A percentile compares a stretch with the other conserved stretches of the same genome.
Conservation (phyloP, 64 coral and sea anemone genomes). For the Stichodactyla mertensii region DNA sequence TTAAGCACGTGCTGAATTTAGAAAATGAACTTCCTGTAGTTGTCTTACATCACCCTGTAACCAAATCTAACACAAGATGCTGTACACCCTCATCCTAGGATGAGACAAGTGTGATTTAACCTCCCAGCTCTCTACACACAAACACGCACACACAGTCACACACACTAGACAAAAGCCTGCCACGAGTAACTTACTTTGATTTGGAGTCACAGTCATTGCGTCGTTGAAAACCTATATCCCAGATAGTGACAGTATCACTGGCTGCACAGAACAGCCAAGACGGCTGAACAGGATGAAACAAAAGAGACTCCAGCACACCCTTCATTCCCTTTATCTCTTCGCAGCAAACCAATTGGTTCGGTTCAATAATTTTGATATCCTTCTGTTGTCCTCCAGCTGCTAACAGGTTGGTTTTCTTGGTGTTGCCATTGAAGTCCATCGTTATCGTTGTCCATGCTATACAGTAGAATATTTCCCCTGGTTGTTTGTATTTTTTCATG, state of each 20-base stretch:
- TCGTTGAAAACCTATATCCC: slow-evolving; percentile 76
- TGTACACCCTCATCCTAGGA: too few relatives aligned
- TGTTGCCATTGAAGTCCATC: slow-evolving; percentile 46
- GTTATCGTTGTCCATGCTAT: slow-evolving; percentile 91
- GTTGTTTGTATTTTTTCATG: slow-evolving; percentile 97
- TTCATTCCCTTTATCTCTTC: slow-evolving; percentile 89
- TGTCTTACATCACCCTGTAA: too few relatives aligned
- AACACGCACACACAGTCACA: too few relatives aligned
- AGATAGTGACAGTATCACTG: slow-evolving; percentile 84
- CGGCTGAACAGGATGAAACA: slow-evolving; percentile 90
- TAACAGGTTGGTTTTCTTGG: slow-evolving; percentile 65
- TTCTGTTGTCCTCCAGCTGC: slow-evolving; percentile 79
- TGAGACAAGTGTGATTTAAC: too few relatives aligned
- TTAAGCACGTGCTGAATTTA: too few relatives aligned
- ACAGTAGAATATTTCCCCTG: slow-evolving; percentile 97
- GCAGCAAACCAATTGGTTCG: slow-evolving; percentile 88
- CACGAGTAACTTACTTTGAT: slow-evolving; percentile 59
- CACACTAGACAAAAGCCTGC: background rate
- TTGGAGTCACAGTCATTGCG: slow-evolving; percentile 48
- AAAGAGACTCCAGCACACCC: slow-evolving; percentile 75
- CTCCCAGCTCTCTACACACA: too few relatives aligned
- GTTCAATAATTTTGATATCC: slow-evolving; percentile 97
- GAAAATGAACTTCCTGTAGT: too few relatives aligned
- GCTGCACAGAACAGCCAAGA: slow-evolving; percentile 92
- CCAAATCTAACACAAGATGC: too few relatives aligned